These are phyloP conservation scores for Schlechtendalia chinensis DNA, from an alignment of 1,140 invertebrate species.

Conservation along the genomic window DNA sequence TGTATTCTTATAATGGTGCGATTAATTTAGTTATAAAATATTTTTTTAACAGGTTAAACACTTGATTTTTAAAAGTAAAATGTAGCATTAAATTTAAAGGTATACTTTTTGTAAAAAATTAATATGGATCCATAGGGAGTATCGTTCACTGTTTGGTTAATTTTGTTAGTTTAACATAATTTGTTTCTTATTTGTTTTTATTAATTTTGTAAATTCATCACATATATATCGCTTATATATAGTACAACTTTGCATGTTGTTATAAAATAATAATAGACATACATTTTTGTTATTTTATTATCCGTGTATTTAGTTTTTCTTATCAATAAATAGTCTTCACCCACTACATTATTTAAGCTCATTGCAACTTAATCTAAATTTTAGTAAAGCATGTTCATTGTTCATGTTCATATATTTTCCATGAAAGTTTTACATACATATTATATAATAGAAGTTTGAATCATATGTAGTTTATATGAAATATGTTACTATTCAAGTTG, in stretches of 20 bases:
- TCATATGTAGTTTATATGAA: neutral
- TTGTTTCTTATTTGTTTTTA: neutral
- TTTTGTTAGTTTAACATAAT: neutral
- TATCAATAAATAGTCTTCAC: neutral
- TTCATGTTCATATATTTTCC: neutral
- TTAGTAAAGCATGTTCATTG: slow-evolving; percentile 3
- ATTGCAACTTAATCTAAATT: neutral
- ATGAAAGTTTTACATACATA: neutral
- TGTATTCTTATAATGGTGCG: slow-evolving; percentile 11
- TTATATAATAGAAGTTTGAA: neutral
- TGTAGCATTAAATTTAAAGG: neutral
- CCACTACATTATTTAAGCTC: neutral
- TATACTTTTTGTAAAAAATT: no score
- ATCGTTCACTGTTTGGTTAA: neutral
- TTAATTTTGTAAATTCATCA: slow-evolving; percentile 3
- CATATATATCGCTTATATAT: neutral
- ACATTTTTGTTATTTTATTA: neutral
- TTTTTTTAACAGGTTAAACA: neutral
- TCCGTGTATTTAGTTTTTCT: neutral
- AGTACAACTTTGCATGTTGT: slow-evolving; percentile 6
- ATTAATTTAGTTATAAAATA: neutral
- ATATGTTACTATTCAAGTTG: neutral
- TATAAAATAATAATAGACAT: slow-evolving; percentile 10
- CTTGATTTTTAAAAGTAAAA: neutral
- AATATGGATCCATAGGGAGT: no score